Conservation (phyloP, 2,888 invertebrate genomes). For the Acanthococcus lagerstroemiae region DNA sequence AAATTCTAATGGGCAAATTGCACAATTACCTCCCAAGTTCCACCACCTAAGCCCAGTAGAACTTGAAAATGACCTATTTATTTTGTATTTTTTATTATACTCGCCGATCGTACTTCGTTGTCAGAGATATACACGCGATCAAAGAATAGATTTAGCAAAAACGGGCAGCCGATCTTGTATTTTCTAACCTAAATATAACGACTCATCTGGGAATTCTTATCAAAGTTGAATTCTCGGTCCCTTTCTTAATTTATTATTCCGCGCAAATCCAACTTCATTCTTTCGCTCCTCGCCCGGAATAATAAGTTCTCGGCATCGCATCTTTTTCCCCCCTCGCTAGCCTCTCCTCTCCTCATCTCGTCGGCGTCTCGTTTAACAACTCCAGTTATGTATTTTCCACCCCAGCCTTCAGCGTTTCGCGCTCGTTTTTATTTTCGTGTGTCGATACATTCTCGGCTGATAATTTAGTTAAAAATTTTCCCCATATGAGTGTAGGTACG, state of each 20-base stretch:
- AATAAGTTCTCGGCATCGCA: conserved; percentile 11
- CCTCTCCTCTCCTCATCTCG: background rate
- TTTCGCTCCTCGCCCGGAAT: conserved; percentile 14
- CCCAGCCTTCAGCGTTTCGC: background rate
- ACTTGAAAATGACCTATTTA: too few relatives aligned
- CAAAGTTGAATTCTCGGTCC: conserved; percentile 21
- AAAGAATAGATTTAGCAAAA: background rate
- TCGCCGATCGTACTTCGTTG: too few relatives aligned
- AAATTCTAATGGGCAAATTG: too few relatives aligned
- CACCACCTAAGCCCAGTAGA: too few relatives aligned
- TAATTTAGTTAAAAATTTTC: too few relatives aligned
- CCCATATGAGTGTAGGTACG: too few relatives aligned
- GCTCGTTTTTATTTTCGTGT: background rate
- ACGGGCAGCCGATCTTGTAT: background rate
- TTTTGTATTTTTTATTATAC: too few relatives aligned
- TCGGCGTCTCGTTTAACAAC: background rate
- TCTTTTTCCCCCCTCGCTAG: conserved; percentile 4
- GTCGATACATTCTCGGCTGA: background rate
- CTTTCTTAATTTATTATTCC: conserved; percentile 26
- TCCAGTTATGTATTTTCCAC: background rate
- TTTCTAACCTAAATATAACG: conserved; percentile 25
- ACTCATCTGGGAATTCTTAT: conserved; percentile 25
- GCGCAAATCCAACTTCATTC: conserved; percentile 25
- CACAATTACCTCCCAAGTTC: too few relatives aligned
- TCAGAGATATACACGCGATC: too few relatives aligned